A percentile compares a stretch with the other conserved stretches of the same genome.
Conservation (phyloP, 1,140 invertebrate genomes). For the Drosophila subpulchrella region DNA sequence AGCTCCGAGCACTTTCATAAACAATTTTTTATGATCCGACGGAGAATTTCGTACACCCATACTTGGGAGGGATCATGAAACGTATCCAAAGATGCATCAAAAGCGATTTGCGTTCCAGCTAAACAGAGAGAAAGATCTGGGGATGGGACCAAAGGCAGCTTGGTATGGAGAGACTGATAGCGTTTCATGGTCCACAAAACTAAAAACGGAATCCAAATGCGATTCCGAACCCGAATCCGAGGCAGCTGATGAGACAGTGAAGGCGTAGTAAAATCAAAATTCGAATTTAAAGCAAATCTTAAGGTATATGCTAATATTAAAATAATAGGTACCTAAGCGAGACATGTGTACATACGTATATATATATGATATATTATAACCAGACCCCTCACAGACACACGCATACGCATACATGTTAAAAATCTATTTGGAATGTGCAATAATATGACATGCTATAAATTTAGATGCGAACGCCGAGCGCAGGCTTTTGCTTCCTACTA, state of each 20-base stretch:
- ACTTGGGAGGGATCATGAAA: conserved; percentile 61
- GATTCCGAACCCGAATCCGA: conserved; percentile 17
- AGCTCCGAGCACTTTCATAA: conserved; percentile 52
- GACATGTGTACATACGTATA: conserved; percentile 46
- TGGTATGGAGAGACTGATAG: conserved; percentile 78
- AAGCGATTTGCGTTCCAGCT: conserved; percentile 62
- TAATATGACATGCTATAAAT: conserved; percentile 80
- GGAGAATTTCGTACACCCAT: conserved; percentile 22
- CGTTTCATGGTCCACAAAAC: conserved; percentile 69
- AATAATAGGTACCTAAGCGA: conserved; percentile 48
- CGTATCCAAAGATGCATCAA: conserved; percentile 83
- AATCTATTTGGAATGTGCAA: conserved; percentile 75
- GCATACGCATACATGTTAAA: conserved; percentile 46
- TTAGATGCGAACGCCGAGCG: conserved; percentile 57
- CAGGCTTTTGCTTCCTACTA: conserved; percentile 76
- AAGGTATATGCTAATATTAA: conserved; percentile 63
- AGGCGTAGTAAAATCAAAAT: conserved; percentile 82
- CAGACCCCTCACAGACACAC: conserved; percentile 24
- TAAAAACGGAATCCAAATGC: conserved; percentile 16
- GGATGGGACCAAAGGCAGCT: conserved; percentile 49
- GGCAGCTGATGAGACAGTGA: conserved; percentile 31
- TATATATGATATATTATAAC: conserved; percentile 48
- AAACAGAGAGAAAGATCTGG: conserved; percentile 17
- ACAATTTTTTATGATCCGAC: conserved; percentile 67
- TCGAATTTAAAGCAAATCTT: conserved; percentile 78